A percentile compares a stretch with the other conserved stretches of the same genome.
Evolutionary conservation across 2,797 vertebrate species (phyloP).

Genomic region (Hydrolagus colliei): DNA sequence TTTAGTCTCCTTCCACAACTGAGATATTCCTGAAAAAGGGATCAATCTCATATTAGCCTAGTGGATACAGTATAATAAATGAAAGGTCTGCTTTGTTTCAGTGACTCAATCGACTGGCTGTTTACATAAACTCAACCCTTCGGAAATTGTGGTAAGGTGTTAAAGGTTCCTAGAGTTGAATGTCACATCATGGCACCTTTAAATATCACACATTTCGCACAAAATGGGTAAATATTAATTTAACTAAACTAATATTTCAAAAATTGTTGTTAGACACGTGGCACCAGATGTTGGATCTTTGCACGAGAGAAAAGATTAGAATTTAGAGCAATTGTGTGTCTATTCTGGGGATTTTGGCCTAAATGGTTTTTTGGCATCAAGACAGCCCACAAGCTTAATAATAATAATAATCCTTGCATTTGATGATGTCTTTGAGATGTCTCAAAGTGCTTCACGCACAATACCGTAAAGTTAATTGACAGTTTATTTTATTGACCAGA

Average conservation of each 20-base stretch:
- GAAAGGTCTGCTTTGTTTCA: constrained; percentile 65
- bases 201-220: not conserved
- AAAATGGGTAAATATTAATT: too few species aligned
- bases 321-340: not conserved
- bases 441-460: too few species aligned
- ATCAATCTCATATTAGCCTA: constrained; percentile 63
- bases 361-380: constrained; percentile 15
- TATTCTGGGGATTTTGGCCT: not conserved
- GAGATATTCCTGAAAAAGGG: constrained; percentile 65
- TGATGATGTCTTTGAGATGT: too few species aligned
- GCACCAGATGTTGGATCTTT: constrained; percentile 1
- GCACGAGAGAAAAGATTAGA: constrained; percentile 7
- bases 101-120: constrained; percentile 59
- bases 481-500: too few species aligned
- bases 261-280: not conserved
- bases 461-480: too few species aligned
- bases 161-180: constrained; percentile 59
- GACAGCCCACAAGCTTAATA: not conserved
- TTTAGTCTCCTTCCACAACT: constrained; percentile 71
- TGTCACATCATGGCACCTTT: constrained; percentile 49
- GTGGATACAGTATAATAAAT: constrained; percentile 60
- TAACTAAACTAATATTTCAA: not conserved
- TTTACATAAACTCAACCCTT: constrained; percentile 64
- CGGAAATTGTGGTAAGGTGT: constrained; percentile 68
- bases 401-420: too few species aligned